Conservation (phyloP, 2,888 invertebrate species). For the Drosophila vallismaia region DNA sequence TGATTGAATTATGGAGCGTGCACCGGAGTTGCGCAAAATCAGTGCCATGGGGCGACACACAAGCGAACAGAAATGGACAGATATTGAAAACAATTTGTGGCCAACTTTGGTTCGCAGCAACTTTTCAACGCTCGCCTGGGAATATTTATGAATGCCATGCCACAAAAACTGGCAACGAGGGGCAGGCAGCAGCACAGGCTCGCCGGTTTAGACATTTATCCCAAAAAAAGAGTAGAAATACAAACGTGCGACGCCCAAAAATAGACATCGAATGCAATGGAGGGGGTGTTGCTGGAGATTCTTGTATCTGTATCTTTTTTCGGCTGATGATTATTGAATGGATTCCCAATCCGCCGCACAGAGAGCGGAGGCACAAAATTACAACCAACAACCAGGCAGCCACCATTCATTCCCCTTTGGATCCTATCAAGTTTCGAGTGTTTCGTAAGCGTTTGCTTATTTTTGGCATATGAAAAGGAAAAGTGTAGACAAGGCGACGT, state of each 20-base stretch:
- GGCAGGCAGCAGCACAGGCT: conserved; percentile 17
- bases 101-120: conserved; percentile 52
- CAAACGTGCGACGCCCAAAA: conserved; percentile 76
- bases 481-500: conserved; percentile 76
- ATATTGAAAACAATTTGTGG: conserved; percentile 46
- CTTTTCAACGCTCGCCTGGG: conserved; percentile 71
- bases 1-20: conserved; percentile 69
- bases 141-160: conserved; percentile 70
- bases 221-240: conserved; percentile 70
- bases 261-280: conserved; percentile 70
- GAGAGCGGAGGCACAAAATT: conserved; percentile 11
- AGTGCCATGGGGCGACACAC: conserved; percentile 40
- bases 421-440: conserved; percentile 66
- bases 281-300: not conserved
- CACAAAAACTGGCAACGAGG: conserved; percentile 21
- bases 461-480: conserved; percentile 75
- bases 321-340: conserved; percentile 71
- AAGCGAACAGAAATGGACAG: conserved; percentile 14
- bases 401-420: conserved; percentile 24
- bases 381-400: not conserved
- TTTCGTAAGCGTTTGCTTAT: conserved; percentile 75
- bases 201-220: conserved; percentile 65
- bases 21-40: conserved; percentile 68
- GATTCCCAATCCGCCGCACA: conserved; percentile 2
- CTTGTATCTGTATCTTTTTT: conserved; percentile 54